phyloP scores from a whole-genome alignment of 2,113 vertebrate species.

The Paramormyrops kingsleyae region DNA sequence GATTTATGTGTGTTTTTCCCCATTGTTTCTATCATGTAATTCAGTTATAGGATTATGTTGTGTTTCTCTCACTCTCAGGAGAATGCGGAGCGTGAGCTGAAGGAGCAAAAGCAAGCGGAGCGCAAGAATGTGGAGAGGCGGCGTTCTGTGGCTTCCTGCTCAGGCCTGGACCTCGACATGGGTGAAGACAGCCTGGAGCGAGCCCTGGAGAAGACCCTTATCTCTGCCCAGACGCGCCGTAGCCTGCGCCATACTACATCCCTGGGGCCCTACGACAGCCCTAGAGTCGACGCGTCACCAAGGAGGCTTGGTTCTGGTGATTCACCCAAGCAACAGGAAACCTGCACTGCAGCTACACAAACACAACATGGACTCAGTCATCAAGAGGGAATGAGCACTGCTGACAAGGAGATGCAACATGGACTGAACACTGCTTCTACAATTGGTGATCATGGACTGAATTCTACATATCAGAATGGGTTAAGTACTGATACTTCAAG shows the following conservation, averaged over 20 bases:
- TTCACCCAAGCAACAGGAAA: not conserved
- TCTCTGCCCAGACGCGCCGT: constrained; percentile 52
- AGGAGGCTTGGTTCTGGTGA: constrained; percentile 4
- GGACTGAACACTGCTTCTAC: constrained; percentile 5
- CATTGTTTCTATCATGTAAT: not conserved
- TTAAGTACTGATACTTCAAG: constrained; percentile 22
- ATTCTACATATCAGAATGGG: not conserved
- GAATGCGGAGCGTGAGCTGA: constrained; percentile 61
- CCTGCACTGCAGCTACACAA: constrained; percentile 8
- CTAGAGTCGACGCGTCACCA: not conserved
- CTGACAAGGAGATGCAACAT: constrained; percentile 17
- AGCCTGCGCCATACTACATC: constrained; percentile 50
- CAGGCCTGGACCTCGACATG: constrained; percentile 44
- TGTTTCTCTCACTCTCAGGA: constrained; percentile 46
- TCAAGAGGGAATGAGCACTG: constrained; percentile 33
- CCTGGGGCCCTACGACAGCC: constrained; percentile 41
- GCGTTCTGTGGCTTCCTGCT: constrained; percentile 58
- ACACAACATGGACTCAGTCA: constrained; percentile 24
- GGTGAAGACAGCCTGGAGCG: constrained; percentile 61
- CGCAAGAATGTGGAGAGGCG: constrained; percentile 56
- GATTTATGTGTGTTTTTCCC: not conserved
- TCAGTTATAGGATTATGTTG: not conserved
- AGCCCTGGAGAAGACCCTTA: constrained; percentile 61
- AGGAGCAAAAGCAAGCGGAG: constrained; percentile 62
- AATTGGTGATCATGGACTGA: constrained; percentile 21